phyloP scores from a whole-genome alignment of 2,113 vertebrate species.

The Thinocorus orbignyianus region DNA sequence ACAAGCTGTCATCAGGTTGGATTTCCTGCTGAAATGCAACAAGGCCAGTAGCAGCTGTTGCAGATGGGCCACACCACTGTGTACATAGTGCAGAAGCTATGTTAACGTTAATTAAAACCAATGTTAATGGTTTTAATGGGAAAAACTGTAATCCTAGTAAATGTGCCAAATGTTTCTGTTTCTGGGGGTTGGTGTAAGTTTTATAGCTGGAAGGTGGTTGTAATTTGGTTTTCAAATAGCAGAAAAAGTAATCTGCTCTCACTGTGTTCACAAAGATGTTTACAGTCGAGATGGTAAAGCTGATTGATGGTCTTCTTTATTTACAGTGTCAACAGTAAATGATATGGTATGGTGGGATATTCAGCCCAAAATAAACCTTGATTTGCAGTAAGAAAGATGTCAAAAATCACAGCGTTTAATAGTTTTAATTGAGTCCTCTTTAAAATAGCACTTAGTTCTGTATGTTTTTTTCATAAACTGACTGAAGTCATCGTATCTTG shows the following conservation, averaged over 20 bases:
- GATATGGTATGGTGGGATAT: background rate
- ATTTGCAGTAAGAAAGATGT: background rate
- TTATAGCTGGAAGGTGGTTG: background rate
- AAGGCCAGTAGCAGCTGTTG: background rate
- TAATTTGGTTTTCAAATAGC: background rate
- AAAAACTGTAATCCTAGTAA: background rate
- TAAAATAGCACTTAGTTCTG: background rate
- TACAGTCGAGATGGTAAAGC: background rate
- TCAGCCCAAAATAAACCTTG: background rate
- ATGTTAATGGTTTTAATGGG: background rate
- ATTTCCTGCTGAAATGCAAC: background rate
- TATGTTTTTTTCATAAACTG: background rate
- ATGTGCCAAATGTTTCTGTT: background rate
- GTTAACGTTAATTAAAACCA: background rate
- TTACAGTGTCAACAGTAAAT: background rate
- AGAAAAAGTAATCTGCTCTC: too few relatives aligned
- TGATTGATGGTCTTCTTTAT: background rate
- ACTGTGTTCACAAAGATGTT: background rate
- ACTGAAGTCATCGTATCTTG: background rate
- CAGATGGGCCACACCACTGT: background rate
- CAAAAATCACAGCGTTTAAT: background rate
- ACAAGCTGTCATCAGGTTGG: background rate
- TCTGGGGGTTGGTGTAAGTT: background rate
- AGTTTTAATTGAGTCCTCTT: background rate
- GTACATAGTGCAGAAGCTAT: accelerated